phyloP scores from a whole-genome alignment of 2,797 vertebrate species.

The Cheirogaleus major region DNA sequence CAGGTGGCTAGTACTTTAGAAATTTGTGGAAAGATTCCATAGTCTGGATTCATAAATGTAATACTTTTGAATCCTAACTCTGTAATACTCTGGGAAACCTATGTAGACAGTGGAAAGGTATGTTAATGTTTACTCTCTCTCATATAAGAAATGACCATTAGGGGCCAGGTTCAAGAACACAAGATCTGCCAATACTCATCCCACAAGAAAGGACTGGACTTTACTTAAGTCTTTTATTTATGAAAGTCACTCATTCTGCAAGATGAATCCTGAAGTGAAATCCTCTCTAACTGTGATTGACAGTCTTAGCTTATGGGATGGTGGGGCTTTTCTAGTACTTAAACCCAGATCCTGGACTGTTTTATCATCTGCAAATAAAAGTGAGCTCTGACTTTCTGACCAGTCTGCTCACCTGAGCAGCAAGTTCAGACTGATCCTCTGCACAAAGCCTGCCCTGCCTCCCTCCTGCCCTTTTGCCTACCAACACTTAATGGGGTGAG shows the following conservation, averaged over 20 bases:
- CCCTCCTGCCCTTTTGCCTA: background rate
- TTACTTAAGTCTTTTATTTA: background rate
- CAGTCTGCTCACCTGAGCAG: background rate
- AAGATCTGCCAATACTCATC: background rate
- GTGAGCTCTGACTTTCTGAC: background rate
- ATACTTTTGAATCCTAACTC: background rate
- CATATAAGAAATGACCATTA: background rate
- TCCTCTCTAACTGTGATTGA: background rate
- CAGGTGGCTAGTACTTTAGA: background rate
- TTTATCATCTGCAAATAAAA: background rate
- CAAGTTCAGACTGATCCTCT: background rate
- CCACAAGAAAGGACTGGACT: background rate
- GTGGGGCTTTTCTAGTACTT: background rate
- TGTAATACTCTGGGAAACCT: background rate
- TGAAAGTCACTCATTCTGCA: background rate
- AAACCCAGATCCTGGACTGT: background rate
- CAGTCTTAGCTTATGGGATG: background rate
- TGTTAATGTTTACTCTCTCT: background rate
- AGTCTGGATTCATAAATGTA: background rate
- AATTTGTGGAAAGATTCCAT: background rate
- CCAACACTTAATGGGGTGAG: background rate
- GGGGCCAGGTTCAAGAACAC: background rate
- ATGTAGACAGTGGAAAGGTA: background rate
- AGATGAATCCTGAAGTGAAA: background rate
- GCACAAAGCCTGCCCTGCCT: background rate